A percentile compares a stretch with the other conserved stretches of the same genome.
Conservation (phyloP, 2,797 vertebrate species). For the Ibycter americanus region DNA sequence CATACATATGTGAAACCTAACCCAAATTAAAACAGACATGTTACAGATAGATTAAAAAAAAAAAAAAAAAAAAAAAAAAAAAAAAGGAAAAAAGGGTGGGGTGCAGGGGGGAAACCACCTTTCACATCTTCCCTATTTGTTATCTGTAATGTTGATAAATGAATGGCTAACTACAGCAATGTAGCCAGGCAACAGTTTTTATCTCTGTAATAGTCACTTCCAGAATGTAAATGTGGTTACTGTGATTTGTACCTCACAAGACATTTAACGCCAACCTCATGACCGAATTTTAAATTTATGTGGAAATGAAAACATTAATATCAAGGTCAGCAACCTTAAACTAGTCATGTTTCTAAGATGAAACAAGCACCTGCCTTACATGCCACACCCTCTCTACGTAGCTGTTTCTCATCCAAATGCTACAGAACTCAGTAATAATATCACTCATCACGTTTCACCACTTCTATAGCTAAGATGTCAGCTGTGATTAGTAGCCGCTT, state of each 20-base stretch:
- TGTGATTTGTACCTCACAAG: not conserved
- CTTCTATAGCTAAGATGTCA: not conserved
- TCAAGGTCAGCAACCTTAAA: not conserved
- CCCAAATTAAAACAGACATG: not conserved
- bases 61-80: not conserved
- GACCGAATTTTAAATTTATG: not conserved
- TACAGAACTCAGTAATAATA: not conserved
- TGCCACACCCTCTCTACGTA: fast-evolving
- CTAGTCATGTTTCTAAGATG: not conserved
- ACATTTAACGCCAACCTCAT: not conserved
- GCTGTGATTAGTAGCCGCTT: not conserved
- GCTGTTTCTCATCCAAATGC: not conserved
- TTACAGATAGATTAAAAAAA: not conserved
- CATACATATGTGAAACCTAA: not conserved
- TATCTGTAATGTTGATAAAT: not conserved
- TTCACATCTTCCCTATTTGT: not conserved
- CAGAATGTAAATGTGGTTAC: not conserved
- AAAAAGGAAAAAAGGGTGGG: fast-evolving
- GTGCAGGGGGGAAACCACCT: not conserved
- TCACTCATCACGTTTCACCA: not conserved
- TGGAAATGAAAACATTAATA: not conserved
- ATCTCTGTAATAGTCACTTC: not conserved
- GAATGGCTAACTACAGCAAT: not conserved
- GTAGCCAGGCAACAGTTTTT: not conserved
- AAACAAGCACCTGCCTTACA: not conserved